These are phyloP conservation scores for Hemaris fuciformis DNA, from an alignment of 2,888 invertebrate genomes.

Conservation along the genomic window DNA sequence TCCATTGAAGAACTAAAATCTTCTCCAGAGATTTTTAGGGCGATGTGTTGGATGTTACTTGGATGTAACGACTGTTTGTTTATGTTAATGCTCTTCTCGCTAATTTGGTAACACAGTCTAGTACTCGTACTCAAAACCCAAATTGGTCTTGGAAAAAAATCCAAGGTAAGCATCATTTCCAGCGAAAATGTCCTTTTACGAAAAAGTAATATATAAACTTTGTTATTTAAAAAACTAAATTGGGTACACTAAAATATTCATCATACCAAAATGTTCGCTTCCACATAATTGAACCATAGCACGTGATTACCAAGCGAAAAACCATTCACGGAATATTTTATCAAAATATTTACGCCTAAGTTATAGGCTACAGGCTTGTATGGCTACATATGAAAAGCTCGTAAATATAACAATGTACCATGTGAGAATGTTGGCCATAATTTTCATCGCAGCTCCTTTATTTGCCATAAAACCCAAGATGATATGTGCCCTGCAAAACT, in stretches of 20 bases:
- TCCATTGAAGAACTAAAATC: too few relatives aligned
- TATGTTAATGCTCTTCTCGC: too few relatives aligned
- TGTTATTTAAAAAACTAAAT: neutral
- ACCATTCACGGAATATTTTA: neutral
- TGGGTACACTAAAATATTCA: neutral
- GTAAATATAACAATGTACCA: conserved; percentile 35
- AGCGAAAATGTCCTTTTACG: too few relatives aligned
- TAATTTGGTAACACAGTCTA: too few relatives aligned
- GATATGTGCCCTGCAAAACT: conserved; percentile 15
- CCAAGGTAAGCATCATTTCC: too few relatives aligned
- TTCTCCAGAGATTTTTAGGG: too few relatives aligned
- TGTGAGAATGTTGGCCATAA: conserved; percentile 32
- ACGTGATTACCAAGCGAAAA: neutral
- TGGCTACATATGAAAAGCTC: conserved; percentile 15
- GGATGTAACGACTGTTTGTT: too few relatives aligned
- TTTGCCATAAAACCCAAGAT: conserved; percentile 35
- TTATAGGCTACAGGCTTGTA: neutral
- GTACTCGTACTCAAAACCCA: too few relatives aligned
- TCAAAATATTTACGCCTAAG: neutral
- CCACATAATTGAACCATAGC: neutral
- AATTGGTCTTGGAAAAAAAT: too few relatives aligned
- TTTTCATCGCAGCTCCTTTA: conserved; percentile 39
- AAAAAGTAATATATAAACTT: too few relatives aligned
- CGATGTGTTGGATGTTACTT: too few relatives aligned
- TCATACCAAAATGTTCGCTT: neutral